Evolutionary conservation across 2,888 invertebrate species (phyloP), one percentile per base, ranked within the genome.

Genomic region (Thecophora atra): DNA sequence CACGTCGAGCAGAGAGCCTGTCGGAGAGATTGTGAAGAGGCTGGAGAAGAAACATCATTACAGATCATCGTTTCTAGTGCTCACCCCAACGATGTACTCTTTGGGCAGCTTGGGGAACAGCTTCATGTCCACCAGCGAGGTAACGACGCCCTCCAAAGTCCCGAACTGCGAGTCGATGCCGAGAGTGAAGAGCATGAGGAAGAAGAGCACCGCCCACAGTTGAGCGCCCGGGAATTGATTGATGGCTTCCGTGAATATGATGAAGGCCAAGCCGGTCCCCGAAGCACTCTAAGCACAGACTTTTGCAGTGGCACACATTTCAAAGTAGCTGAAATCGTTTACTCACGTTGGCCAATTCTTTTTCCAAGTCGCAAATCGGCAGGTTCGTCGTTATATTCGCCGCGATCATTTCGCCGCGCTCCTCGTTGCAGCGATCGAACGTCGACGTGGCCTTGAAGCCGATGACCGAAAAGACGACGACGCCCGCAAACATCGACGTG

Each of bases 101-200:
- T 97, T 97, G 72, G 95, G 90, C 72, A 97, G 87, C 84, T 95
- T 95, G 0, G 97, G 97, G 82, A 97, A 95, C 17, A 98, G 87
- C 82, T 97, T 97, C 92, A 98, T 93, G 82, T 98, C 98, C 58
- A 97, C 95, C 73, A 98, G 91, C 1, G 97, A 97, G 0, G 98
- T 98, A 70, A 97, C 95, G 19, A 98, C 97, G 5, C 98, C 98
- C 85, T 98, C 98, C 24, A 98, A 87, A 0, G 97, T 98, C 0
- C 97, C 97, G 83, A 98, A 98, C 84, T 98, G 98, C 0, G 97
- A 98, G 85, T 98, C 98, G 75, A 98, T 96, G 7, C 98, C 98
- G 72, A 98, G 88, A 0, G 97, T 97, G 85, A 98, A 95, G 47
- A 98, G 90, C 98, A 98, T 98, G 68, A 98, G 89, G 87, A 98